phyloP scores from a whole-genome alignment of 2,888 invertebrate genomes.

The Nudaria mundana region DNA sequence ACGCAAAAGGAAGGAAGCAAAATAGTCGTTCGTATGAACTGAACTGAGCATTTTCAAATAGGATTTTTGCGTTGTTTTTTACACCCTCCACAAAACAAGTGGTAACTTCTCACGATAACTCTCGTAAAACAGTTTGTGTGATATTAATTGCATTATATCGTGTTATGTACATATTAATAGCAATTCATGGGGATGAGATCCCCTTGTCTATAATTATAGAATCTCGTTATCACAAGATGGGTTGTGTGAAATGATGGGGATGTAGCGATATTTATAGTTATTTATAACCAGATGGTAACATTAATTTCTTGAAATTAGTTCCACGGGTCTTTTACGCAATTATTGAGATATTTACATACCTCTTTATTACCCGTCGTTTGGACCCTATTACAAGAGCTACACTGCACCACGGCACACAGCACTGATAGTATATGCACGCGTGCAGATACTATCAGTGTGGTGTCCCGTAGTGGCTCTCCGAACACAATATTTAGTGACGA shows the following conservation, averaged over 20 bases:
- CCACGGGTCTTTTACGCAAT: too few species aligned
- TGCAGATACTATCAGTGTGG: too few species aligned
- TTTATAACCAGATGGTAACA: not conserved
- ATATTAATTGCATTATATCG: constrained; percentile 78
- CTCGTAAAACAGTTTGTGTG: constrained; percentile 64
- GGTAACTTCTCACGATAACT: constrained; percentile 67
- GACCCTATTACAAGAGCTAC: not conserved
- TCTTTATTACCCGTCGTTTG: too few species aligned
- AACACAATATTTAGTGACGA: too few species aligned
- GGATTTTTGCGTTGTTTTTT: constrained; percentile 60
- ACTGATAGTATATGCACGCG: too few species aligned
- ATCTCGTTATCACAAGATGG: constrained; percentile 65
- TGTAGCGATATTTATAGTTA: constrained; percentile 3
- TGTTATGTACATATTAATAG: constrained; percentile 73
- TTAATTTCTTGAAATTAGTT: too few species aligned
- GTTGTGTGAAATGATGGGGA: constrained; percentile 52
- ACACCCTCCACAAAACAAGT: constrained; percentile 55
- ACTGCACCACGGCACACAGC: too few species aligned
- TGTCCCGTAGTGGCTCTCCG: too few species aligned
- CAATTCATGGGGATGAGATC: constrained; percentile 52
- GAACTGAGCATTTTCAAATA: constrained; percentile 12
- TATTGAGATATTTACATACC: too few species aligned
- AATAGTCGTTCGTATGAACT: constrained; percentile 12
- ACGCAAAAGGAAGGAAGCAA: not conserved
- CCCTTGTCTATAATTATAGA: constrained; percentile 73